phyloP scores from a whole-genome alignment of 2,888 invertebrate genomes.

The Schizaphis graminum region DNA sequence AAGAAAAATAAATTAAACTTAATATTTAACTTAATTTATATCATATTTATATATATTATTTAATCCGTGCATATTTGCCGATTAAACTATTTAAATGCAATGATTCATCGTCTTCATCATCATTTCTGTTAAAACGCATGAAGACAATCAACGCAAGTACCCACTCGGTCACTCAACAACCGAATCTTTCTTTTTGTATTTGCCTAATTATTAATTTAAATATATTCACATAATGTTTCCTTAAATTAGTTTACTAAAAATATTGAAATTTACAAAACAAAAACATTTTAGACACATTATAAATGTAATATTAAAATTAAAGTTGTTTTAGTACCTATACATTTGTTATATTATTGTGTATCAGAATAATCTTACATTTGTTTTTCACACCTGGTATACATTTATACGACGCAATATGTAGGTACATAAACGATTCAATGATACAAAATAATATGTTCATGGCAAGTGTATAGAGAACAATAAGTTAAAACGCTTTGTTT shows the following conservation, averaged over 20 bases:
- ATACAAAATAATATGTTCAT: background rate
- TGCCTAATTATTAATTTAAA: background rate
- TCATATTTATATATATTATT: background rate
- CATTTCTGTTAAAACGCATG: background rate
- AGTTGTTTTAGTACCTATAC: background rate
- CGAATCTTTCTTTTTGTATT: background rate
- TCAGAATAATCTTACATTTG: background rate
- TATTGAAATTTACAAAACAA: background rate
- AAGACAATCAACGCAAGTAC: background rate
- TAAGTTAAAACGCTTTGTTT: background rate
- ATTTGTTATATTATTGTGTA: background rate
- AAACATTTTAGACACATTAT: background rate
- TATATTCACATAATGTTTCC: background rate
- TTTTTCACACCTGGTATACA: constrained; percentile 6
- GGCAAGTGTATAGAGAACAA: background rate
- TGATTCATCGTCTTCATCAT: background rate
- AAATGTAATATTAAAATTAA: background rate
- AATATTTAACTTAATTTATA: background rate
- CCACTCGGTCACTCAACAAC: background rate
- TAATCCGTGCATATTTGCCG: background rate
- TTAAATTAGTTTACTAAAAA: background rate
- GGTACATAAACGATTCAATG: background rate
- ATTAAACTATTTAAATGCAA: background rate
- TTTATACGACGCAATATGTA: background rate
- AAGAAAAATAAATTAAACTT: background rate